Evolutionary conservation across 2,888 invertebrate species (phyloP), one percentile per base, ranked within the genome.

Genomic region (Euclidia mi): DNA sequence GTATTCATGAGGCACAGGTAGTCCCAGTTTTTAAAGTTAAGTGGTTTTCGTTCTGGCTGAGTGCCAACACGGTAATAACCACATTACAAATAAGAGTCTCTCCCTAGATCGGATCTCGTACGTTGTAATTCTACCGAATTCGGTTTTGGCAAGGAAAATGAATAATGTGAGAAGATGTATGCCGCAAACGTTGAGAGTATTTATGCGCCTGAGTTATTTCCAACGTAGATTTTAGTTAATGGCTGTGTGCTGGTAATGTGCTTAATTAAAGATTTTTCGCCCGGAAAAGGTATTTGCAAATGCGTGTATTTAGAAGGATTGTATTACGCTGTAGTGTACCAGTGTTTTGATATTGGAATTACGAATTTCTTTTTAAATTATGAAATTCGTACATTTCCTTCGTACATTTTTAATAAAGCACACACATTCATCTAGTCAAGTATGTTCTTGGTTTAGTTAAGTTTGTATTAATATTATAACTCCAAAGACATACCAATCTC

Each of bases 81-180:
- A 77, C 81, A 82, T 88, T 82, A 88, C 85, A 85, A 82, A 85
- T 84, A 86, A 87, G 85, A 81, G 82, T 85, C 82, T 78, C 74
- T 66, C 65, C 56, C 64, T 53, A 71, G 64, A 72, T 77, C 71
- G 56, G 52, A 55, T 60, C 78, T 73, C 78, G 72, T 81, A 80
- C 74, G 75, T 78, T 71, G 73, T 73, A 74, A 72, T 77, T 74
- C 71, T 69, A 60, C 64, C 35, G 64, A 70, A 72, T 75, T 76
- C 63, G 60, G 65, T 68, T 77, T 75, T 66, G 72, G 75, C 71
- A 71, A 71, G 48, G 58, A 48, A 50, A 53, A 70, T 75, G 76
- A 68, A 65, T 68, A 62, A 77, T 70, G 52, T 32, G 47, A 53
- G 55, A 56, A 64, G 63, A 68, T 71, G 60, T 73, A 58, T 63